phyloP scores from a whole-genome alignment of 2,797 vertebrate species.

The Garrulus glandarius region DNA sequence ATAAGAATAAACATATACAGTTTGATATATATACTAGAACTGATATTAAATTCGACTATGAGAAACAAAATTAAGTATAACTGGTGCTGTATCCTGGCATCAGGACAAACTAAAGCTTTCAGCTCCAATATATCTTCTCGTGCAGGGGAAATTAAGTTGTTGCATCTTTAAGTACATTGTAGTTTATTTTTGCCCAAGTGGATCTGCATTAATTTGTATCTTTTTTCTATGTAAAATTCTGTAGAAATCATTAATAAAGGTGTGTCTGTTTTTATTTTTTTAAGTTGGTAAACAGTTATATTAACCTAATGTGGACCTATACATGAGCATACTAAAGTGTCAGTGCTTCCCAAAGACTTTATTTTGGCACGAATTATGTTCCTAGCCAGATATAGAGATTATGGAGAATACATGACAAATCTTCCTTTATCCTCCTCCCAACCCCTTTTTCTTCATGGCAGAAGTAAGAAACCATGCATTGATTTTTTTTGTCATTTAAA shows the following conservation, averaged over 20 bases:
- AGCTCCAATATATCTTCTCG: slow-evolving; percentile 80
- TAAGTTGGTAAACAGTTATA: slow-evolving; percentile 65
- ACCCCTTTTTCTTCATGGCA: neutral
- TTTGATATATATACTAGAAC: slow-evolving; percentile 83
- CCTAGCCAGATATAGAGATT: slow-evolving; percentile 35
- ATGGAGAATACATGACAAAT: slow-evolving; percentile 20
- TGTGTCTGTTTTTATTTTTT: slow-evolving; percentile 65
- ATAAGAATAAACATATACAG: slow-evolving; percentile 82
- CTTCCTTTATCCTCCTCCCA: neutral
- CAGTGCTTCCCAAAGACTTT: slow-evolving; percentile 63
- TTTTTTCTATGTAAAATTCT: slow-evolving; percentile 74
- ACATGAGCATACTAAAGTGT: slow-evolving; percentile 48
- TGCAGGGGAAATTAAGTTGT: slow-evolving; percentile 86
- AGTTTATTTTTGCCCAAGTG: slow-evolving; percentile 75
- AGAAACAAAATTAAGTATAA: slow-evolving; percentile 57
- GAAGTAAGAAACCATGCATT: neutral
- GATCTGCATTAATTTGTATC: slow-evolving; percentile 73
- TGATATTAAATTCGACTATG: slow-evolving; percentile 81
- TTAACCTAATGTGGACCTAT: slow-evolving; percentile 51
- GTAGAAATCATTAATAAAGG: slow-evolving; percentile 80
- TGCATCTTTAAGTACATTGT: slow-evolving; percentile 79
- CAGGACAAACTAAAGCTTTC: slow-evolving; percentile 81
- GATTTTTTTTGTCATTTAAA: neutral
- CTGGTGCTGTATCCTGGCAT: slow-evolving; percentile 83
- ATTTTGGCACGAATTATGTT: slow-evolving; percentile 64